phyloP scores from a whole-genome alignment of 1,140 invertebrate species.

The Mizuhopecten yessoensis region DNA sequence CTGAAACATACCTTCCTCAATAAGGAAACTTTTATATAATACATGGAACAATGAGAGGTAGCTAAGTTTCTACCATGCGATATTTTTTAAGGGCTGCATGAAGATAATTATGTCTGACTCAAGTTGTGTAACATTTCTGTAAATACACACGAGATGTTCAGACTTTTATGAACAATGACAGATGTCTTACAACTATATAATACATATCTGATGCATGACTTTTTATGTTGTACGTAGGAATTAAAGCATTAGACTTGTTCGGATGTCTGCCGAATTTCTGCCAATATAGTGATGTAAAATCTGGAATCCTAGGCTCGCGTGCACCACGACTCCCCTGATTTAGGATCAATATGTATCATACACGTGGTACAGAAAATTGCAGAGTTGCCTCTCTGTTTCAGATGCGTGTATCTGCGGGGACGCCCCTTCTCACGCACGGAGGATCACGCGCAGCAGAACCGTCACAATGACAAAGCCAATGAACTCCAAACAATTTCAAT shows the following conservation, averaged over 20 bases:
- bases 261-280: background rate
- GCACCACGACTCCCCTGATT: background rate
- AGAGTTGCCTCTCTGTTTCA: constrained; percentile 15
- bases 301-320: background rate
- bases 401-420: constrained; percentile 11
- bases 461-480: background rate
- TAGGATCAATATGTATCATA: background rate
- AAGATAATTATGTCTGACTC: constrained; percentile 13
- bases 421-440: constrained; percentile 23
- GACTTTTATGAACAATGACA: constrained; percentile 5
- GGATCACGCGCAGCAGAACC: constrained; percentile 5
- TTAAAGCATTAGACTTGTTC: background rate
- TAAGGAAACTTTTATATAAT: background rate
- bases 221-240: background rate
- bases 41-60: background rate
- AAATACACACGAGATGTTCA: constrained; percentile 27
- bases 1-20: background rate
- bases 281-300: background rate
- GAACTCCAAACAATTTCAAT: constrained; percentile 19
- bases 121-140: constrained; percentile 23
- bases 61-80: background rate
- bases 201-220: background rate
- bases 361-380: constrained; percentile 38
- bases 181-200: background rate
- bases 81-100: background rate